Evolutionary conservation across 2,888 invertebrate genomes (phyloP).

Genomic region (Autographa pulchrina): DNA sequence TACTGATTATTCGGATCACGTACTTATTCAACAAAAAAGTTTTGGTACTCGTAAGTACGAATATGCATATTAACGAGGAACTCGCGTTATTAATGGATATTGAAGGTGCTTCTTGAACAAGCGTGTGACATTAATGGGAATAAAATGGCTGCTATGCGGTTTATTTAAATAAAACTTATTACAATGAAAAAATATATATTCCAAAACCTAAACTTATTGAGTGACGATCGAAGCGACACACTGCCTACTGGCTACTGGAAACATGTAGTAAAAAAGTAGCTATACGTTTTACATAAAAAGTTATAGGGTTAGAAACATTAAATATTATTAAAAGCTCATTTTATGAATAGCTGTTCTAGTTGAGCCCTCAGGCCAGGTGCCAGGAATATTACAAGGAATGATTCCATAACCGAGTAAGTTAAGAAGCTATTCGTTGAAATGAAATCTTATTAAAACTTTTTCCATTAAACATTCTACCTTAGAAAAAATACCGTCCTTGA

Average conservation of each 20-base stretch:
- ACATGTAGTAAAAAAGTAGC: background rate
- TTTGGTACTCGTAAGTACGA: constrained; percentile 66
- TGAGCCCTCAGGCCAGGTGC: constrained; percentile 10
- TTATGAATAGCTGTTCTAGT: background rate
- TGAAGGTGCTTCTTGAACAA: constrained; percentile 12
- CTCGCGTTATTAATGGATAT: constrained; percentile 20
- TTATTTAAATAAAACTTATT: background rate
- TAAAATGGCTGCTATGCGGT: background rate
- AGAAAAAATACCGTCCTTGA: constrained; percentile 77
- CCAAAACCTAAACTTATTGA: background rate
- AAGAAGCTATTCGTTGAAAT: constrained; percentile 77
- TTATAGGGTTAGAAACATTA: background rate
- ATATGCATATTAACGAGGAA: constrained; percentile 44
- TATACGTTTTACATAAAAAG: background rate
- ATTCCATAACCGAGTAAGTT: constrained; percentile 68
- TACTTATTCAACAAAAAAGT: constrained; percentile 53
- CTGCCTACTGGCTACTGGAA: too few species aligned
- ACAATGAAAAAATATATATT: background rate
- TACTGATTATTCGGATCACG: constrained; percentile 43
- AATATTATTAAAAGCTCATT: background rate
- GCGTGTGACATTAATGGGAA: background rate
- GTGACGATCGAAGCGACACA: background rate
- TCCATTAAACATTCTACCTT: constrained; percentile 84
- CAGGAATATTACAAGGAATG: constrained; percentile 73
- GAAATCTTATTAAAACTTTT: constrained; percentile 87